Conservation (phyloP, 2,113 vertebrate genomes). For the Copsychus sechellarum region DNA sequence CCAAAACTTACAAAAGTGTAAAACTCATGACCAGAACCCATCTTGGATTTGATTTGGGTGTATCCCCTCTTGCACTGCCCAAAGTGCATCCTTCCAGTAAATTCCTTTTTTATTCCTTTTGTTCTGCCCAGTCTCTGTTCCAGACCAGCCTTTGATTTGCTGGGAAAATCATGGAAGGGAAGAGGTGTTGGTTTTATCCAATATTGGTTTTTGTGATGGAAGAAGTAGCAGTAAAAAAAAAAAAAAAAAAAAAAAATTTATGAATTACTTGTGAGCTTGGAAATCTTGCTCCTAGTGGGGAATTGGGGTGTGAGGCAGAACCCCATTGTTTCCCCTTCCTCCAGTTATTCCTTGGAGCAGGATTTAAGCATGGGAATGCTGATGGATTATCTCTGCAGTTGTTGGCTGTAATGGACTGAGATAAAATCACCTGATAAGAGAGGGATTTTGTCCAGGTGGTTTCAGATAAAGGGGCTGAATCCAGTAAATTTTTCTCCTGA, state of each 20-base stretch:
- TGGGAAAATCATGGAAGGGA: not conserved
- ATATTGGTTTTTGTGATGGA: not conserved
- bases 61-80: no score
- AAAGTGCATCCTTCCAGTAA: no score
- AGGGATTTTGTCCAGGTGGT: no score
- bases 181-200: not conserved
- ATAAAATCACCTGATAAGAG: not conserved
- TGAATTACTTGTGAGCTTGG: not conserved
- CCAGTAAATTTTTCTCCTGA: no score
- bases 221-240: not conserved
- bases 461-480: not conserved
- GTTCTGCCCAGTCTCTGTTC: no score
- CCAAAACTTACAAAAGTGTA: no score
- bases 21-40: no score
- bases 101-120: no score
- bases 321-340: fast-evolving
- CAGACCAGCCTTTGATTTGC: no score
- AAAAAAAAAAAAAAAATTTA: fast-evolving
- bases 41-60: no score
- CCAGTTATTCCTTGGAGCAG: not conserved
- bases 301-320: fast-evolving
- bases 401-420: not conserved
- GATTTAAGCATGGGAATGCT: not conserved
- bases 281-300: not conserved
- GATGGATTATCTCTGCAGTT: not conserved